Conservation (phyloP, 2,113 vertebrate genomes). For the Xenus cinereus region DNA sequence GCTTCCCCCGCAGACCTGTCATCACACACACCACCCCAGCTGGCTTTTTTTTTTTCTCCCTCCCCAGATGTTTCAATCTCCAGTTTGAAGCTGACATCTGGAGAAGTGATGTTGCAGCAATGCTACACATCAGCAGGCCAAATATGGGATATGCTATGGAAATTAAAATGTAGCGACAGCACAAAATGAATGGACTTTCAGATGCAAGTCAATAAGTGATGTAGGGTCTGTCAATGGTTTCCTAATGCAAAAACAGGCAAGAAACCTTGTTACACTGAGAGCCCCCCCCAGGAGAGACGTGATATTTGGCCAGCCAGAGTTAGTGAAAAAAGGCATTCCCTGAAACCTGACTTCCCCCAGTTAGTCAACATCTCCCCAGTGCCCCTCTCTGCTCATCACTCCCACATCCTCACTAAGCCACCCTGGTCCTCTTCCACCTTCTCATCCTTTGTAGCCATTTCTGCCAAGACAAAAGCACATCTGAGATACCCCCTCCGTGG, state of each 20-base stretch:
- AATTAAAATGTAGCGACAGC: neutral
- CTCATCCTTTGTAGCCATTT: neutral
- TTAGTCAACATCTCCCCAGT: neutral
- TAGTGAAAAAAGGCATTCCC: neutral
- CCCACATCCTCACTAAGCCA: neutral
- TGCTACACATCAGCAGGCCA: neutral
- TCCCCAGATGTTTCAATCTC: conserved; percentile 15
- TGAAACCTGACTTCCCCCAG: neutral
- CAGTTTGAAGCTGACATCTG: conserved; percentile 49
- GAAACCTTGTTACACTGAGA: neutral
- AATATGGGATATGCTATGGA: neutral
- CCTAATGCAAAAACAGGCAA: neutral
- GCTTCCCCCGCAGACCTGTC: neutral
- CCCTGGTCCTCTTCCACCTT: neutral
- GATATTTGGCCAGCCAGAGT: neutral
- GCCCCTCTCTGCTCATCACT: neutral
- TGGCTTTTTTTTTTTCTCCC: neutral
- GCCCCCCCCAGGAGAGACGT: neutral
- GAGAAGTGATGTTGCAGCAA: conserved; percentile 40
- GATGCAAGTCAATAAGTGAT: neutral
- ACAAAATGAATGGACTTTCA: neutral
- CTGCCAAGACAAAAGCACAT: neutral
- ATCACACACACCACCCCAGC: neutral
- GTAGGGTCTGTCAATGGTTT: neutral
- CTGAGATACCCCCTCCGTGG: neutral